Evolutionary conservation across 2,113 vertebrate genomes (phyloP).

Genomic region (Muscicapa adusta): DNA sequence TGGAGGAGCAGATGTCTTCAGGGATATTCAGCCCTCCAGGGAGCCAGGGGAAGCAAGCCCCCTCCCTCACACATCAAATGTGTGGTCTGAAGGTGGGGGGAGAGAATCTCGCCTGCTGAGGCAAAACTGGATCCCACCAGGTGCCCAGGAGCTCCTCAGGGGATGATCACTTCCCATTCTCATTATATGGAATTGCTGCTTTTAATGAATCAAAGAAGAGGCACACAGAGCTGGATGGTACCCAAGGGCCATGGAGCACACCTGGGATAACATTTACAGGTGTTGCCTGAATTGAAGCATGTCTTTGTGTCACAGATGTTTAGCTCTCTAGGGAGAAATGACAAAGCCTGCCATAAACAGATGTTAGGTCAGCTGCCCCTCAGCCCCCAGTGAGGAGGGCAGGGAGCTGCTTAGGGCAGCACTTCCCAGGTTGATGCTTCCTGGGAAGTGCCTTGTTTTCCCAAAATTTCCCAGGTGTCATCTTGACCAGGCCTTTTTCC

Average conservation of each 20-base stretch:
- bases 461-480: background rate
- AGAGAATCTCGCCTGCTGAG: background rate
- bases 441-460: background rate
- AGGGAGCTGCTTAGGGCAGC: background rate
- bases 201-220: background rate
- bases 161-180: background rate
- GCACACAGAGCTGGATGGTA: background rate
- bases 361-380: background rate
- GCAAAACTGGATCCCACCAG: background rate
- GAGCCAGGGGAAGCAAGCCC: background rate
- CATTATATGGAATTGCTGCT: background rate
- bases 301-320: background rate
- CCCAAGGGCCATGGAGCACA: background rate
- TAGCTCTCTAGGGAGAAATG: background rate
- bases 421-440: background rate
- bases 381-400: background rate
- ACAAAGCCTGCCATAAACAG: background rate
- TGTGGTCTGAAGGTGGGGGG: rapidly evolving
- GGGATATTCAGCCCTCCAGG: background rate
- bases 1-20: background rate
- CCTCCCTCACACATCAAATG: background rate
- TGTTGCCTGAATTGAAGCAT: background rate
- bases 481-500: background rate
- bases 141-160: background rate
- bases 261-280: background rate